phyloP scores from a whole-genome alignment of 2,797 vertebrate genomes.

The Micropoecilia bifurca region DNA sequence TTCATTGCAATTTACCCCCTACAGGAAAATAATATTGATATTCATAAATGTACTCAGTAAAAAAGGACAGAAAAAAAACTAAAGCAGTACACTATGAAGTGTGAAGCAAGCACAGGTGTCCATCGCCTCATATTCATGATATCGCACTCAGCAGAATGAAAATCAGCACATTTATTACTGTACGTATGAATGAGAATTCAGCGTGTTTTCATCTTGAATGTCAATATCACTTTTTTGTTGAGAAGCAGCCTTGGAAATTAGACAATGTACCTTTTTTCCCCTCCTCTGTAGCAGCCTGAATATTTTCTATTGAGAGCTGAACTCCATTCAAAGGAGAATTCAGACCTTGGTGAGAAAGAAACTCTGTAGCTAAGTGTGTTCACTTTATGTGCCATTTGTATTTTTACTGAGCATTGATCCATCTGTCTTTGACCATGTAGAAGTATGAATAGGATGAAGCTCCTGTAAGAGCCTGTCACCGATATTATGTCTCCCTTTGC shows the following conservation, averaged over 20 bases:
- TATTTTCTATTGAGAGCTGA: slow-evolving; percentile 44
- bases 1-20: slow-evolving; percentile 71
- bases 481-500: slow-evolving; percentile 63
- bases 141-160: slow-evolving; percentile 40
- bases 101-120: slow-evolving; percentile 55
- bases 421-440: slow-evolving; percentile 55
- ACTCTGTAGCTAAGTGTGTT: slow-evolving; percentile 47
- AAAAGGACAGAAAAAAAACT: slow-evolving; percentile 26
- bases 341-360: slow-evolving; percentile 59
- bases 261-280: slow-evolving; percentile 39
- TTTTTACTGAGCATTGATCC: slow-evolving; percentile 68
- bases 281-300: slow-evolving; percentile 43
- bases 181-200: slow-evolving; percentile 39
- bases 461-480: slow-evolving; percentile 51
- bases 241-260: slow-evolving; percentile 44
- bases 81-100: slow-evolving; percentile 32
- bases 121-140: slow-evolving; percentile 45
- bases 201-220: slow-evolving; percentile 34
- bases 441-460: slow-evolving; percentile 64
- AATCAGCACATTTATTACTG: slow-evolving; percentile 37
- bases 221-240: slow-evolving; percentile 39
- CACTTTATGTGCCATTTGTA: slow-evolving; percentile 65
- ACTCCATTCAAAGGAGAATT: slow-evolving; percentile 62
- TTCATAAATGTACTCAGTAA: slow-evolving; percentile 64
- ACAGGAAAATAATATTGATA: slow-evolving; percentile 73